These are phyloP conservation scores for Chydorus sphaericus DNA, from an alignment of 2,888 invertebrate species.

Conservation along the genomic window DNA sequence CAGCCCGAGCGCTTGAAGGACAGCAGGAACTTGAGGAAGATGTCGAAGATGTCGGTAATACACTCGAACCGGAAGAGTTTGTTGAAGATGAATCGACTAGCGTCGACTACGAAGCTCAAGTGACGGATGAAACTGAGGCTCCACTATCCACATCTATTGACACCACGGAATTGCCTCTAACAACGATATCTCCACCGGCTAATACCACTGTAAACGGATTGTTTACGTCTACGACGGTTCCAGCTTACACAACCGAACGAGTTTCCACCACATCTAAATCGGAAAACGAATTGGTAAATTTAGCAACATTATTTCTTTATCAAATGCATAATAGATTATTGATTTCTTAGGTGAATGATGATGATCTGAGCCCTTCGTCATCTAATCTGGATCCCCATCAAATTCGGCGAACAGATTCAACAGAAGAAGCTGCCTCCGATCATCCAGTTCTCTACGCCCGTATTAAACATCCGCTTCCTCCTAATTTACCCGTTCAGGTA, in stretches of 20 bases:
- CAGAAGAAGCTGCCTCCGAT: background rate
- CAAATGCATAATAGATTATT: background rate
- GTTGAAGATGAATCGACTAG: background rate
- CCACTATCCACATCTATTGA: background rate
- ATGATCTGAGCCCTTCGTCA: constrained; percentile 5
- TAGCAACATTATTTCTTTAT: background rate
- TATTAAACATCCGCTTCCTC: constrained; percentile 5
- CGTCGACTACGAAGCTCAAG: background rate
- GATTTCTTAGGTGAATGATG: background rate
- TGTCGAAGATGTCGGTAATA: no score
- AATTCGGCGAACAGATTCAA: background rate
- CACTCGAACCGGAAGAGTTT: background rate
- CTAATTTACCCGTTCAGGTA: background rate
- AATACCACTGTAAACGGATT: background rate
- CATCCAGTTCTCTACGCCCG: constrained; percentile 3
- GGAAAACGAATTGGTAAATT: background rate
- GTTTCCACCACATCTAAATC: background rate
- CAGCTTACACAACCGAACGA: background rate
- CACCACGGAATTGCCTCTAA: background rate
- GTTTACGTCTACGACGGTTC: background rate
- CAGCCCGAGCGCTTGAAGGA: constrained; percentile 1
- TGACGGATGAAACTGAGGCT: background rate
- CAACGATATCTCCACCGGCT: background rate
- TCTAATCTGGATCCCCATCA: background rate
- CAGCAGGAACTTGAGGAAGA: background rate